Evolutionary conservation across 2,797 vertebrate genomes (phyloP).

Genomic region (Chloroceryle amazona): DNA sequence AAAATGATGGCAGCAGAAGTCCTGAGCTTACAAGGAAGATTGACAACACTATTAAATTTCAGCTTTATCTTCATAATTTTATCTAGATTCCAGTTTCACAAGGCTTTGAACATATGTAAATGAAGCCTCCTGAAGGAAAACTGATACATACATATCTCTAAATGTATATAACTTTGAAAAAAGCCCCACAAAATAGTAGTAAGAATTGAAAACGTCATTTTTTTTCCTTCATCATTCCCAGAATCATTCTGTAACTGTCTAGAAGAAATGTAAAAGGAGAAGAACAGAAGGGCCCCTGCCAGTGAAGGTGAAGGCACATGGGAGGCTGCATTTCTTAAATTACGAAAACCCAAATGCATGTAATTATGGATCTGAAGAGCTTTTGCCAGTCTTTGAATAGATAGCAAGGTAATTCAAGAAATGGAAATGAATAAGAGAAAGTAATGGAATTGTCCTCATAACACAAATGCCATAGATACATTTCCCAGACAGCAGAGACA

Average conservation of each 20-base stretch:
- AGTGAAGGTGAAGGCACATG: not conserved
- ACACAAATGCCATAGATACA: not conserved
- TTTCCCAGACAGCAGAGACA: not conserved
- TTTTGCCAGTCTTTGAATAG: not conserved
- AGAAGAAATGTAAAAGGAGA: not conserved
- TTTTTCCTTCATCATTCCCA: not conserved
- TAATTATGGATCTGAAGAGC: not conserved
- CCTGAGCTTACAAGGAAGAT: not conserved
- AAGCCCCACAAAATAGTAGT: not conserved
- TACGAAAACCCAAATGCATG: not conserved
- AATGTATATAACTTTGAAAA: not conserved
- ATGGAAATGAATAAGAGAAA: not conserved
- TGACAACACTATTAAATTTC: constrained; percentile 30
- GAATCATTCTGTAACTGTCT: not conserved
- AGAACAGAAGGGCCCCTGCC: not conserved
- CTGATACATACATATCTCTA: not conserved
- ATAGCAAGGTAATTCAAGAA: not conserved
- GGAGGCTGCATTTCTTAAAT: not conserved
- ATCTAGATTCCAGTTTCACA: not conserved
- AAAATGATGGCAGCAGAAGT: not conserved
- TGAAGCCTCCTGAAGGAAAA: not conserved
- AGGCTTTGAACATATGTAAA: not conserved
- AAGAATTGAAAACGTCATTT: not conserved
- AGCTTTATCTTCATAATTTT: constrained; percentile 12
- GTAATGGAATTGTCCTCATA: not conserved